phyloP scores from a whole-genome alignment of 2,113 vertebrate species.

The Hiodon alosoides region DNA sequence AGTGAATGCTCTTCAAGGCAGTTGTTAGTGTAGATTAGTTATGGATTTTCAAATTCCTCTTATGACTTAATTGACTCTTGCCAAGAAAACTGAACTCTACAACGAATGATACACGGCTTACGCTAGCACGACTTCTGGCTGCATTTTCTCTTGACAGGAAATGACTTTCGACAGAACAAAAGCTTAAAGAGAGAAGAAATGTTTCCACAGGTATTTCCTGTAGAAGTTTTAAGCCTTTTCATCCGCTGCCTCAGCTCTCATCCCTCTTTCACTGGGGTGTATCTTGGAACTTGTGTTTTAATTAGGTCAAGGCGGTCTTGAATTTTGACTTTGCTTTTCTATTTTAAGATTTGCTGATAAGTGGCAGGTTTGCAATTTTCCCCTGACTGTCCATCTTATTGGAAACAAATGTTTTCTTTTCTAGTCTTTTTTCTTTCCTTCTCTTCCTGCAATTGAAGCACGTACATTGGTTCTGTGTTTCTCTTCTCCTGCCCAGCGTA shows the following conservation, averaged over 20 bases:
- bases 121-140: background rate
- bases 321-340: slow-evolving; percentile 6
- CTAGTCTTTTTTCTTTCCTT: too few species aligned
- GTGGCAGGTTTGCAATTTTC: background rate
- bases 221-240: background rate
- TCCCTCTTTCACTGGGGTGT: background rate
- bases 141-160: background rate
- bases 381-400: background rate
- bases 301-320: slow-evolving; percentile 12
- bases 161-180: background rate
- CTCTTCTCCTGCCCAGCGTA: too few species aligned
- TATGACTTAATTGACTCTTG: too few species aligned
- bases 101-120: too few species aligned
- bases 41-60: too few species aligned
- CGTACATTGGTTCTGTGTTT: too few species aligned
- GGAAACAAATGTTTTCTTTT: background rate
- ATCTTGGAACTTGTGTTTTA: background rate
- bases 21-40: too few species aligned
- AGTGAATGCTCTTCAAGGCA: background rate
- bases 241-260: background rate
- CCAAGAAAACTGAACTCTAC: too few species aligned
- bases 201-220: slow-evolving; percentile 25
- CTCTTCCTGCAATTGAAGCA: too few species aligned
- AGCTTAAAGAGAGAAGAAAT: background rate
- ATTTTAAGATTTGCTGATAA: slow-evolving; percentile 5